Evolutionary conservation across 2,888 invertebrate species (phyloP).

Genomic region (Athripsodes cinereus): DNA sequence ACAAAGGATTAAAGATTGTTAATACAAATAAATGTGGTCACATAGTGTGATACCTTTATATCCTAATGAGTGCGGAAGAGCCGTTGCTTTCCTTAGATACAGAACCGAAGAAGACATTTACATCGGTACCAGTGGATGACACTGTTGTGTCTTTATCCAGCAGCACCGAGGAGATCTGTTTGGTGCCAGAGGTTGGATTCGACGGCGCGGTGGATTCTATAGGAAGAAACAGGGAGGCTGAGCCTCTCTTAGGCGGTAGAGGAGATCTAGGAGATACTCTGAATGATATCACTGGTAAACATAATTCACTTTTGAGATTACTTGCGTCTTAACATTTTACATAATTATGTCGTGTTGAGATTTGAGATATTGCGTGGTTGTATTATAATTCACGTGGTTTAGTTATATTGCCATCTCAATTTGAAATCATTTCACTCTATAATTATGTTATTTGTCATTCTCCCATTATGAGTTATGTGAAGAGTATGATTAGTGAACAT

Average conservation of each 20-base stretch:
- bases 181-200: conserved; percentile 79
- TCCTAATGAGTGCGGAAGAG: conserved; percentile 57
- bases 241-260: conserved; percentile 85
- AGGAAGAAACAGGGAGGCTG: conserved; percentile 83
- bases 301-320: background rate
- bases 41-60: conserved; percentile 41
- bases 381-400: no score
- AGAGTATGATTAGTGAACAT: no score
- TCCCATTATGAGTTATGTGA: no score
- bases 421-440: no score
- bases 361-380: no score
- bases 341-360: no score
- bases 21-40: conserved; percentile 47
- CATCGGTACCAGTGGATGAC: conserved; percentile 48
- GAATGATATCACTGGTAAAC: conserved; percentile 81
- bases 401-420: no score
- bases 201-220: conserved; percentile 79
- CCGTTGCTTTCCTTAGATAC: conserved; percentile 58
- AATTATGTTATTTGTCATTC: no score
- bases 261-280: conserved; percentile 65
- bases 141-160: conserved; percentile 55
- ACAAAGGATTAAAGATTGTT: background rate
- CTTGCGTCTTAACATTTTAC: no score
- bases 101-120: conserved; percentile 46
- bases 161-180: conserved; percentile 63